These are phyloP conservation scores for Paralvinella palmiformis DNA, from an alignment of 1,140 invertebrate species.

Conservation along the genomic window DNA sequence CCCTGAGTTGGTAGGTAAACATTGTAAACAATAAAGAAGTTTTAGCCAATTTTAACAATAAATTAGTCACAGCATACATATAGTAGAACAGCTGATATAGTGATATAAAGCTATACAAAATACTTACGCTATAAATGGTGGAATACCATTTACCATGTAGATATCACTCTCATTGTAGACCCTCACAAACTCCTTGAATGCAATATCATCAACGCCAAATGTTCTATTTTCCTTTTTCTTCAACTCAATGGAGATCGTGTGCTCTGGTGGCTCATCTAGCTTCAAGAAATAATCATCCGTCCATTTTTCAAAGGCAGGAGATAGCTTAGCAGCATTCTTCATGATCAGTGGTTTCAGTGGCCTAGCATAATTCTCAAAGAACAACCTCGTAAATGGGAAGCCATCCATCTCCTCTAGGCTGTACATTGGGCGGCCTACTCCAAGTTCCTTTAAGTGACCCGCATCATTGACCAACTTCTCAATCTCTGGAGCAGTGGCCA, in stretches of 20 bases:
- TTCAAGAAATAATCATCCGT: slow-evolving; percentile 43
- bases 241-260: slow-evolving; percentile 34
- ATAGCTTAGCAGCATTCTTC: slow-evolving; percentile 33
- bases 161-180: slow-evolving; percentile 36
- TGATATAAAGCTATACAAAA: slow-evolving; percentile 11
- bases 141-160: slow-evolving; percentile 45
- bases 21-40: too few species aligned
- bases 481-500: too few species aligned
- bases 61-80: too few species aligned
- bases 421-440: slow-evolving; percentile 25
- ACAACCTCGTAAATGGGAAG: slow-evolving; percentile 29
- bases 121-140: slow-evolving; percentile 35
- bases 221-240: slow-evolving; percentile 42
- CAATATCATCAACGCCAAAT: slow-evolving; percentile 25
- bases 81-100: neutral
- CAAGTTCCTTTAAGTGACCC: too few species aligned
- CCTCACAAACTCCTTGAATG: slow-evolving; percentile 39
- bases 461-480: too few species aligned
- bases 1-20: too few species aligned
- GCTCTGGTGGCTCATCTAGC: slow-evolving; percentile 16
- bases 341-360: slow-evolving; percentile 32
- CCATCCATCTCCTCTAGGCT: slow-evolving; percentile 29
- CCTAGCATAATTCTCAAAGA: slow-evolving; percentile 36
- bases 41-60: too few species aligned
- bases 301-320: slow-evolving; percentile 36